Base-by-base conservation (phyloP, 1,140 invertebrate species). In the Agrypnia vestita region DNA sequence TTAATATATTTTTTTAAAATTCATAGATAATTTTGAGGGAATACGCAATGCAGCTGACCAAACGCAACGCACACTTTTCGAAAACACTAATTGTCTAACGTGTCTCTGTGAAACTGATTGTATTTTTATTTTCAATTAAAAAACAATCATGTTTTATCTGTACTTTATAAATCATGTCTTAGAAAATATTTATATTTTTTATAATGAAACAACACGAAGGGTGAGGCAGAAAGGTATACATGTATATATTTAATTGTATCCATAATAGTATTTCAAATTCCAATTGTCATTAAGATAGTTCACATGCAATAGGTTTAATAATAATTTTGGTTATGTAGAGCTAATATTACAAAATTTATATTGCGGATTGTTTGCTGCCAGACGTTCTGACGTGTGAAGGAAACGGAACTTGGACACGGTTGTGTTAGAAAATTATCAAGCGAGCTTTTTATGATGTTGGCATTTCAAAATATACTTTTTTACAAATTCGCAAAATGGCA, bases 261-360 rank as follows among this genome's bases (percentile, higher is more conserved):
- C 21, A 35, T 62, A 62, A 56, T 35, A 13, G 21, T 62, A 62
- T 62, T 62, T 62, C 59, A 62, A 62, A 62, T 62, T 62, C 59
- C 59, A 62, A 62, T 62, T 62, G 59, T 21, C 59, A 35, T 35
- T 35, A 35, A 35, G 25, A 35, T 35, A 35, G 25, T 35, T 35
- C 25, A 35, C 25, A 35, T 35, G 25, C 6, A 35, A 35, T 35
- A 35, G 25, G 25, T 35, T 35, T 35, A 35, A 35, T 35, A 35
- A 3, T 35, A 35, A 35, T 35, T 35, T 35, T 35, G 25, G 1
- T 3, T 3, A 1, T 35, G 25, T 35, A 35, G n/a, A 35, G 25
- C 6, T 35, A 35, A 35, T 3, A 35, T n/a, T n/a, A 35, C 25
- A 35, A 35, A 35, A 35, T 35, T 1, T 3, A 35, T 35, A 35